Evolutionary conservation across 2,797 vertebrate genomes (phyloP).

Genomic region (Meriones psammophilus): DNA sequence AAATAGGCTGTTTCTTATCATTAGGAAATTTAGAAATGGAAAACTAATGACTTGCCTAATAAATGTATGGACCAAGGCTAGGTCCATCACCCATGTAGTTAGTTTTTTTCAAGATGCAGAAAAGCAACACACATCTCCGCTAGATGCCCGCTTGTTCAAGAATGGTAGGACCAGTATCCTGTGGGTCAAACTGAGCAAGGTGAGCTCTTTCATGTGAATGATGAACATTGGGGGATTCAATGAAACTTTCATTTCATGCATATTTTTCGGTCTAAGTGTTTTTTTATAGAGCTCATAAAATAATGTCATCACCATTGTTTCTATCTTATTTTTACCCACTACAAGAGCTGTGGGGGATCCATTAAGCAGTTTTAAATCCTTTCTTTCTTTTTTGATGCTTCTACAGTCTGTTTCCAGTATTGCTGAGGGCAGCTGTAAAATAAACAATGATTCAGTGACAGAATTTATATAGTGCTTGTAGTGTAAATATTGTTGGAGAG

Average conservation of each 20-base stretch:
- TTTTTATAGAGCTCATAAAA: not conserved
- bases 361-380: not conserved
- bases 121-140: not conserved
- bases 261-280: not conserved
- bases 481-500: not conserved
- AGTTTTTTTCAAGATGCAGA: not conserved
- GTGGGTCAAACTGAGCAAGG: not conserved
- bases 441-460: not conserved
- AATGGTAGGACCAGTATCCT: not conserved
- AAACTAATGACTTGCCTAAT: conserved; percentile 68
- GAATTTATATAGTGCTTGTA: not conserved
- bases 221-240: conserved; percentile 26
- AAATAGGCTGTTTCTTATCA: conserved; percentile 62
- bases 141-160: not conserved
- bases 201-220: conserved; percentile 38
- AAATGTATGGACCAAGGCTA: conserved; percentile 7
- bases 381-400: conserved; percentile 36
- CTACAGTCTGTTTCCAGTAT: conserved; percentile 27
- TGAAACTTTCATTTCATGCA: conserved; percentile 39
- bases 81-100: conserved; percentile 8
- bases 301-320: conserved; percentile 23
- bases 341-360: not conserved
- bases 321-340: conserved; percentile 23
- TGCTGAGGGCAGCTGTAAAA: not conserved
- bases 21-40: conserved; percentile 56